Base-by-base conservation (phyloP, 2,888 invertebrate species). In the Torymus texanus region DNA sequence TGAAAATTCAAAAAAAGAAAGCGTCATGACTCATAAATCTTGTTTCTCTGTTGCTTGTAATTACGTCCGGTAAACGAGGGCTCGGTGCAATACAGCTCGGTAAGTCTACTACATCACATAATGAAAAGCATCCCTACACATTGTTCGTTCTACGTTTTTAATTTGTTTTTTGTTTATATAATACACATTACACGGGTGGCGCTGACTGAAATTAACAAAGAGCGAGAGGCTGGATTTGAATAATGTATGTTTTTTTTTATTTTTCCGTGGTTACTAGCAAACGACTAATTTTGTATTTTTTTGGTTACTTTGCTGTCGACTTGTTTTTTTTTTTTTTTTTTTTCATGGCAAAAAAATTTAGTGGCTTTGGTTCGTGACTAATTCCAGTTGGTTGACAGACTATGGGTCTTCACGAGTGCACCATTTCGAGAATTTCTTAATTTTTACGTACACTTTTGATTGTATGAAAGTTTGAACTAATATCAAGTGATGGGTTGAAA, bases 41-140 rank as follows among this genome's bases (percentile, higher is more conserved):
- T 88, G 83, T 89, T 90, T 90, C 86, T 90, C 86, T 90, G 86
- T 86, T 88, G 86, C 88, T 89, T 87, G 86, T 89, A 89, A 88
- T 88, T 86, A 89, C 89, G 86, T 86, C 88, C 88, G 84, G 87
- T 87, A 88, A 87, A 87, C 88, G 90, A 90, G 90, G 88, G 87
- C 88, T 88, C 87, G 85, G 87, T 88, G 87, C 86, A 84, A 68
- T 56, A 86, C 86, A 83, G 80, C 84, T 87, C 82, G 90, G 90
- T 90, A 90, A 90, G 90, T 90, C 86, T 81, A 85, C 80, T 84
- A 83, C 84, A 75, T 83, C 80, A 82, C 84, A 82, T 81, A 84
- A 82, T 41, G 41, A 81, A 72, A 74, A 78, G 84, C 81, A 84
- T 83, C 80, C 81, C 79, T 41, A 65, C 70, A 75, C 68, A 66